Evolutionary conservation across 2,797 vertebrate genomes (phyloP), one percentile per base, ranked within the genome.

Genomic region (Phalanger gymnotis): DNA sequence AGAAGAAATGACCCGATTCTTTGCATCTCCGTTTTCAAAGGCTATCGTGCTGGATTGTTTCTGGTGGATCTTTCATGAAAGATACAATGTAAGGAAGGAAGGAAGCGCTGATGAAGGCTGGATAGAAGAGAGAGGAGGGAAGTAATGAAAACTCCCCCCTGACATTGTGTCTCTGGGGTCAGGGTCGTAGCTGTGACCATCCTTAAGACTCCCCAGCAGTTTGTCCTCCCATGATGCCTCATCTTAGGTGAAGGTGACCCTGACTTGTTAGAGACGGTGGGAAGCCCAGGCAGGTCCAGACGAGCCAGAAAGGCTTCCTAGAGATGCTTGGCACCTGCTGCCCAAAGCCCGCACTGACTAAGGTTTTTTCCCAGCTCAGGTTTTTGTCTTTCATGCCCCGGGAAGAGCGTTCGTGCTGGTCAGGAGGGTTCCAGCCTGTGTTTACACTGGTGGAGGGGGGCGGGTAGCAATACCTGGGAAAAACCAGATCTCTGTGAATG

Each of bases 1-100:
- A 90, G 95, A 94, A 97, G 97, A 93, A 87, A 91, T 96, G 28
- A 92, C 91, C 94, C 97, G 96, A 95, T 98, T 98, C 91, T 97
- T 99, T 0, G 3, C 94, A n/a, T 98, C 97, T 51, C 94, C 97
- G 47, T 2, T 16, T 19, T 87, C 93, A n/a, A 95, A 91, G 57
- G 55, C 92, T 95, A 96, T 98, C n/a, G 97, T 98, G 96, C 97
- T 98, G 95, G 98, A 98, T 91, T 98, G 97, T 94, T 99, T 98
- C 96, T 98, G 95, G 95, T 98, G 97, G 96, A 94, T 98, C 16
- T 99, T 98, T 97, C 97, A 98, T 53, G 97, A 98, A 7, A 97
- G 97, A 91, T 98, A 98, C 97, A 98, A 98, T 97, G 98, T 98
- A 97, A 97, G 73, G 25, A 27, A 34, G 66, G 14, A 25, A 81